These are phyloP conservation scores for Hylaeus anthracinus DNA, from an alignment of 1,140 invertebrate species.

Conservation along the genomic window DNA sequence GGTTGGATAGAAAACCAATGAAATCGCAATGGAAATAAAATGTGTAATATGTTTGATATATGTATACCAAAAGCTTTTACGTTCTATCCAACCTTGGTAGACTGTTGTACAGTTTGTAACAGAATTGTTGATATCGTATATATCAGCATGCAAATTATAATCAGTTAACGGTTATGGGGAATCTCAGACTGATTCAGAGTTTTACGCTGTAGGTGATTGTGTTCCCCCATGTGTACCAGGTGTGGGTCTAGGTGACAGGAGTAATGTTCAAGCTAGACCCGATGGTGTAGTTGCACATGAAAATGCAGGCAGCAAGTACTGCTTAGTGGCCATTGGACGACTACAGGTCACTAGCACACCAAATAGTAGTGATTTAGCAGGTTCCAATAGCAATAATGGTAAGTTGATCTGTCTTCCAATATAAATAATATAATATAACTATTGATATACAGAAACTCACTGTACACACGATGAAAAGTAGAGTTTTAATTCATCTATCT, in stretches of 20 bases:
- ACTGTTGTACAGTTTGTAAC: background rate
- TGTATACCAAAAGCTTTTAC: background rate
- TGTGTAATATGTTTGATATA: no score
- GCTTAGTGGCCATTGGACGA: conserved; percentile 98
- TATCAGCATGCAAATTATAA: conserved; percentile 43
- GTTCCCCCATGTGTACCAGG: conserved; percentile 79
- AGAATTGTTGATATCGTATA: background rate
- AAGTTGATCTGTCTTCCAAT: conserved; percentile 19
- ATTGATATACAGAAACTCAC: no score
- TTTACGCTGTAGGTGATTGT: conserved; percentile 80
- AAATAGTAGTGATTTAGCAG: conserved; percentile 93
- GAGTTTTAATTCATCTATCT: conserved; percentile 17
- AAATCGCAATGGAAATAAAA: background rate
- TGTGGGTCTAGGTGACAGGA: conserved; percentile 78
- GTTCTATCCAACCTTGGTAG: background rate
- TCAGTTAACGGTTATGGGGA: conserved; percentile 46
- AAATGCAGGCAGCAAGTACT: conserved; percentile 90
- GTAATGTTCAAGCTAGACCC: conserved; percentile 86
- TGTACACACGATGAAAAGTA: background rate
- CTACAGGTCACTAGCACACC: conserved; percentile 98
- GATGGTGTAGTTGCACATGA: conserved; percentile 92
- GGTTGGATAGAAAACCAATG: background rate
- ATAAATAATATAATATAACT: background rate
- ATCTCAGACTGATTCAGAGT: conserved; percentile 61
- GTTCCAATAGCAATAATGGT: conserved; percentile 89